A percentile compares a stretch with the other conserved stretches of the same genome.
Conservation (phyloP, 1,140 invertebrate species). For the Lucilia sericata region DNA sequence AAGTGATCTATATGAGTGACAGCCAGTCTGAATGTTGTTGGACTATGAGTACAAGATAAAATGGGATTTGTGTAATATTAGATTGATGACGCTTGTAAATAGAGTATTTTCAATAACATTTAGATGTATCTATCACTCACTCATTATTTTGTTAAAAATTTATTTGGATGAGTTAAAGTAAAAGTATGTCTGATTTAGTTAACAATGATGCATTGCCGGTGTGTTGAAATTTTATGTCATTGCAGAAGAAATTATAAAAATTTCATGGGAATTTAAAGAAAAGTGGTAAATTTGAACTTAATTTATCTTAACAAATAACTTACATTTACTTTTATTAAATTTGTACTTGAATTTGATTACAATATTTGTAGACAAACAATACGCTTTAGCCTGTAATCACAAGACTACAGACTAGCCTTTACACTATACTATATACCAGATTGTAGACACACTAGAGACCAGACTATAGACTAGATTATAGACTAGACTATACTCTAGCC, state of each 20-base stretch:
- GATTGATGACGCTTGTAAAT: conserved; percentile 25
- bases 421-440: too few species aligned
- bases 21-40: neutral
- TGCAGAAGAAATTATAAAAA: neutral
- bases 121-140: neutral
- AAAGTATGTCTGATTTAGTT: neutral
- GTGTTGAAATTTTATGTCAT: conserved; percentile 20
- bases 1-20: neutral
- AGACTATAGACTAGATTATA: too few species aligned
- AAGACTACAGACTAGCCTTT: too few species aligned
- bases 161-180: neutral
- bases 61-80: conserved; percentile 4
- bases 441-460: too few species aligned
- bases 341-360: too few species aligned
- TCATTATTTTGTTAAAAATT: neutral
- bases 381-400: too few species aligned
- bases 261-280: too few species aligned
- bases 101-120: conserved; percentile 13
- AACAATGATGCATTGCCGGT: neutral
- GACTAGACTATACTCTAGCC: too few species aligned
- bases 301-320: too few species aligned
- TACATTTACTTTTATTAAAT: too few species aligned
- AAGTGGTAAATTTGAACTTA: too few species aligned
- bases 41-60: neutral
- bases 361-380: too few species aligned